phyloP scores from a whole-genome alignment of 2,888 invertebrate species.

The Heliconius sara region DNA sequence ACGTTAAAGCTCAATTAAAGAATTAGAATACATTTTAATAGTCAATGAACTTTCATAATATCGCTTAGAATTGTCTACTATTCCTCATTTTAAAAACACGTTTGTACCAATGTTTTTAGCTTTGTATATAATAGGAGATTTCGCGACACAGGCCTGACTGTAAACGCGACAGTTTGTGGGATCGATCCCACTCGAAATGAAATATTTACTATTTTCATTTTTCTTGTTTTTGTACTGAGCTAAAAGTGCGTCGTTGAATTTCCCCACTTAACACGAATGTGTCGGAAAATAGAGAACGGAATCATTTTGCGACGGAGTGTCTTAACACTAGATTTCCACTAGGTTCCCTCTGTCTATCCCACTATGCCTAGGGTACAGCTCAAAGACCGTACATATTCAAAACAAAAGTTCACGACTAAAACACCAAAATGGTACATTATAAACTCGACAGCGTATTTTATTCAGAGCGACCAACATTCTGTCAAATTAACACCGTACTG shows the following conservation, averaged over 20 bases:
- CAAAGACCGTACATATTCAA: not conserved
- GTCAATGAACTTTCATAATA: too few species aligned
- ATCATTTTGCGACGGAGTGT: too few species aligned
- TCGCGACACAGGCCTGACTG: too few species aligned
- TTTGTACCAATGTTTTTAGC: too few species aligned
- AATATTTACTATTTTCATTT: too few species aligned
- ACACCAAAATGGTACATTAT: not conserved
- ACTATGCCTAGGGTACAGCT: not conserved
- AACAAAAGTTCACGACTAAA: not conserved
- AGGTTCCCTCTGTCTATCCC: not conserved
- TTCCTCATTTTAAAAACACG: too few species aligned
- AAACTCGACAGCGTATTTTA: not conserved
- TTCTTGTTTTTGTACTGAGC: not conserved
- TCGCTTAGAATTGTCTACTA: too few species aligned
- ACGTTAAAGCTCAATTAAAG: too few species aligned
- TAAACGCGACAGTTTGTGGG: too few species aligned
- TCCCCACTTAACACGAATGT: not conserved
- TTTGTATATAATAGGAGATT: too few species aligned
- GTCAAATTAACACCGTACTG: slow-evolving; percentile 15
- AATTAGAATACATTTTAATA: too few species aligned
- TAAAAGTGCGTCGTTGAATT: not conserved
- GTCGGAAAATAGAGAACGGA: not conserved
- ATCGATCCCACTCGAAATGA: too few species aligned
- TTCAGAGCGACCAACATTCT: not conserved
- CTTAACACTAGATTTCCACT: not conserved